Evolutionary conservation across 2,797 vertebrate genomes (phyloP), one percentile per base, ranked within the genome.

Genomic region (Lepilemur septentrionalis): DNA sequence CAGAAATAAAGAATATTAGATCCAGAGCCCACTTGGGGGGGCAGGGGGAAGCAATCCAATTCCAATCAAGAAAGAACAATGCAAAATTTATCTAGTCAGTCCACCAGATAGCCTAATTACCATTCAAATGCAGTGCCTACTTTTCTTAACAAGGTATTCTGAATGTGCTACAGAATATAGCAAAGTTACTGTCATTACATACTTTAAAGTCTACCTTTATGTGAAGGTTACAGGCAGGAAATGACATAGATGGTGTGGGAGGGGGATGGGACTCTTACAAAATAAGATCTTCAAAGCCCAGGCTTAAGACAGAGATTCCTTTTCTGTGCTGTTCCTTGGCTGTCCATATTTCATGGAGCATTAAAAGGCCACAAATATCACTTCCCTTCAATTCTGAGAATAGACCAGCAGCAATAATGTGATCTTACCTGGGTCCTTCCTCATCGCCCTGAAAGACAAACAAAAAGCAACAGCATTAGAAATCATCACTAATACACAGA

Each of bases 371-470:
- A 94, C 63, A 90, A 80, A 83, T 82, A 75, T 95, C 97, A 94
- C 35, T 96, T 59, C 65, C 59, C 57, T 81, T 94, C 89, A 96
- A 73, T 90, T 96, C 92, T 94, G 84, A 96, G 86, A 95, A 92
- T 2, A 95, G 81, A 95, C 38, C 94, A 96, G 67, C 78, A 94
- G 70, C 46, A 95, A 92, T 75, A 92, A 85, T 7, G 0, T 89
- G 32, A 52, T 98, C 99, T 99, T 99, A 99, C 99, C 99, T 98
- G 94, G 92, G 96, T 97, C 98, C 99, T 96, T 98, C 98, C 95
- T 99, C 99, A 92, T 98, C 96, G 93, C 98, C 98, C 96, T 98
- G 97, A 98, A 98, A 98, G 61, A 97, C 86, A 92, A 73, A 90
- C 72, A 97, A 89, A 98, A 95, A 94, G 35, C 38, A 94, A 85